Evolutionary conservation across 2,797 vertebrate genomes (phyloP), one percentile per base, ranked within the genome.

Genomic region (Sparus aurata): DNA sequence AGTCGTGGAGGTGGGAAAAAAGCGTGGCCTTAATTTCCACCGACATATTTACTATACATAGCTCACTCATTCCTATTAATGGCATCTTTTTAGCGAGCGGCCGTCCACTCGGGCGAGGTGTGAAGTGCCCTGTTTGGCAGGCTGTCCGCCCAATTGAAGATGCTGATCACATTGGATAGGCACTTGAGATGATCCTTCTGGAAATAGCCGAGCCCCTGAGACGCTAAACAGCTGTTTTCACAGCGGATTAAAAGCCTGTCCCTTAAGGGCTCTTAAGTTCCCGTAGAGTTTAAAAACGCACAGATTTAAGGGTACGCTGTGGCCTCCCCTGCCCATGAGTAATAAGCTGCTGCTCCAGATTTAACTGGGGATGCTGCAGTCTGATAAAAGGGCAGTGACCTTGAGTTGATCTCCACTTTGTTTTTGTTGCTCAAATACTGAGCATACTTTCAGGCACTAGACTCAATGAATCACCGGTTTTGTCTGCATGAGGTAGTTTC

Each of bases 151-250:
- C 55, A 22, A 2, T 6, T 68, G 61, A 78, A 70, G 71, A 84
- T 74, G 70, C 7, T 38, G 80, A 88, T 88, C 72, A 68, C 77
- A 82, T 23, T 64, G 64, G 83, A 86, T 53, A 49, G 82, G 62
- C 85, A 68, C 84, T 82, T 78, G 73, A 88, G 87, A 63, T 53
- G 87, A 85, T 87, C 75, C 68, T 69, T 75, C 69, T 87, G 73
- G 90, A 94, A 90, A 90, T 81, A 87, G 58, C 61, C 47, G 45
- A 59, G 47, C 83, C 80, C 80, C 77, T 34, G 83, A 91, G 90
- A 93, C 77, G 55, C 73, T 77, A 77, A 89, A 82, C 91, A 91
- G 89, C 91, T 93, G 93, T 89, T 92, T 90, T 93, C 80, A 79
- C 84, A 57, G 77, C 34, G 69, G 85, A 91, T 93, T 88, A 90